A percentile compares a stretch with the other conserved stretches of the same genome.
Conservation (phyloP, 2,797 vertebrate genomes). For the Poliocrania exsul region DNA sequence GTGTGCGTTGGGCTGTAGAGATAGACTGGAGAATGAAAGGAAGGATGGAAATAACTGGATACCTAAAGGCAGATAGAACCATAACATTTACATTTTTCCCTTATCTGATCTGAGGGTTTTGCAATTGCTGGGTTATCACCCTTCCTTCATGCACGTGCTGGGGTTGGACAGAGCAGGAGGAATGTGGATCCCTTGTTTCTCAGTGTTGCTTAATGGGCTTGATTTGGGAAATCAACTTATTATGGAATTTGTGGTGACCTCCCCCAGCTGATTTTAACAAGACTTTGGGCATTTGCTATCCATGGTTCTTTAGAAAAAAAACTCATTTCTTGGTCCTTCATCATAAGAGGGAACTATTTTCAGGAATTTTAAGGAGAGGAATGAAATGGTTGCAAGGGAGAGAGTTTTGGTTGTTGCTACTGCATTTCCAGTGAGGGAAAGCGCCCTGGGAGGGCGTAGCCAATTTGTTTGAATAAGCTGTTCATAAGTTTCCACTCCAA, state of each 20-base stretch:
- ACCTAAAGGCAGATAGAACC: not conserved
- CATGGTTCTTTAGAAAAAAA: not conserved
- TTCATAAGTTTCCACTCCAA: constrained; percentile 38
- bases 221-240: not conserved
- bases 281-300: not conserved
- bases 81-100: constrained; percentile 35
- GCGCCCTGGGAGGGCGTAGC: not conserved
- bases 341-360: not conserved
- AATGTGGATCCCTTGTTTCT: not conserved
- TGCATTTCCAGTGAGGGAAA: constrained; percentile 4
- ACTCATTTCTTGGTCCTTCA: not conserved
- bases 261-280: not conserved
- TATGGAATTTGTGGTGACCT: not conserved
- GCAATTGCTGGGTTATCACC: not conserved
- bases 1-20: not conserved
- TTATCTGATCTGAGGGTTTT: constrained; percentile 41
- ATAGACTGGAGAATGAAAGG: not conserved
- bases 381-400: rapidly evolving
- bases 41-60: not conserved
- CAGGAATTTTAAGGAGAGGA: not conserved
- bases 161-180: not conserved
- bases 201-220: not conserved
- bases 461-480: constrained; percentile 54
- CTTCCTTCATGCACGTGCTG: not conserved
- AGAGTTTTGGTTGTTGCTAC: not conserved